A percentile compares a stretch with the other conserved stretches of the same genome.
Conservation (phyloP, 2,113 vertebrate species). For the Otolemur garnettii region DNA sequence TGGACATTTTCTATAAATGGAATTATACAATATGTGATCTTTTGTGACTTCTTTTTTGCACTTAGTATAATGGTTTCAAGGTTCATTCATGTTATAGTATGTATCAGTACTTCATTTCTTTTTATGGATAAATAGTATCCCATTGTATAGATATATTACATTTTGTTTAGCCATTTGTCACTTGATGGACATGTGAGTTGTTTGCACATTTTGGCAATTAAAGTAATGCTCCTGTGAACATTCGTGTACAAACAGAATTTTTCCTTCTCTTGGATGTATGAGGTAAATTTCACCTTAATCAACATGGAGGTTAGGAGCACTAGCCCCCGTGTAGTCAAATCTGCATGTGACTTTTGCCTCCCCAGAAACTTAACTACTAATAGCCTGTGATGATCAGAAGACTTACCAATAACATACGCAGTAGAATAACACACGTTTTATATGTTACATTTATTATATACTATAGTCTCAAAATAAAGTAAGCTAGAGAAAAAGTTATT, state of each 20-base stretch:
- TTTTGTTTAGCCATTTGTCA: background rate
- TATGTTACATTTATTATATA: background rate
- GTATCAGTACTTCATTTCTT: background rate
- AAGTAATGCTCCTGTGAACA: background rate
- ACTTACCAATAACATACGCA: too few relatives aligned
- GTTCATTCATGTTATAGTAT: background rate
- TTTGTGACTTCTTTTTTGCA: background rate
- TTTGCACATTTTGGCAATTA: conserved; percentile 13
- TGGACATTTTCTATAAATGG: background rate
- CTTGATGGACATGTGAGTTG: background rate
- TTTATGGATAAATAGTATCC: background rate
- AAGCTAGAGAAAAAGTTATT: background rate
- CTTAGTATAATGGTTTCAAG: background rate
- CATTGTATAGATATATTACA: background rate
- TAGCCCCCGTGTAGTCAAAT: too few relatives aligned
- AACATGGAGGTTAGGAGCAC: too few relatives aligned
- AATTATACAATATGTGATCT: background rate
- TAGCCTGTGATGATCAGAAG: too few relatives aligned
- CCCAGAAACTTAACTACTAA: too few relatives aligned
- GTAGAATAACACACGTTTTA: too few relatives aligned
- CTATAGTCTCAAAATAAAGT: background rate
- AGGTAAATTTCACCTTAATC: too few relatives aligned
- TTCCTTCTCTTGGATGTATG: background rate
- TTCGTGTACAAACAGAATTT: background rate
- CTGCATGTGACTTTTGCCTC: too few relatives aligned